Conservation (phyloP, 1,140 invertebrate genomes). For the Musca vetustissima region DNA sequence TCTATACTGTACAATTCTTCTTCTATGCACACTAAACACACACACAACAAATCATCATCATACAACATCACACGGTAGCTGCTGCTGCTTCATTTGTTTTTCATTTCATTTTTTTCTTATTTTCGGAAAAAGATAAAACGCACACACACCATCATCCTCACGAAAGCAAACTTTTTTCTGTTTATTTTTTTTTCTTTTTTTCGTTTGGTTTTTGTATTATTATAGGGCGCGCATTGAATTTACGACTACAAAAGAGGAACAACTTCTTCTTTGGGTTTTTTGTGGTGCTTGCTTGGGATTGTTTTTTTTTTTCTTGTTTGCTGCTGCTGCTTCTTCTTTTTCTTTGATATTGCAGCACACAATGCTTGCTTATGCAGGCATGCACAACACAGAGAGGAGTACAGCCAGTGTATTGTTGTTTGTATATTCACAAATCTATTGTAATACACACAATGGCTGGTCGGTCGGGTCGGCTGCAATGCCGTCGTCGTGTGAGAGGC, state of each 20-base stretch:
- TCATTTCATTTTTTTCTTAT: not conserved
- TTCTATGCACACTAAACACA: no score
- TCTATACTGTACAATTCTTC: no score
- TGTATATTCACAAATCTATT: not conserved
- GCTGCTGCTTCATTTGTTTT: not conserved
- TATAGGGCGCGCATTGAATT: slow-evolving; percentile 21
- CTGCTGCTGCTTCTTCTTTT: slow-evolving; percentile 3
- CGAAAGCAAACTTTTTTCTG: slow-evolving; percentile 16
- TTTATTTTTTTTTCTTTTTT: not conserved
- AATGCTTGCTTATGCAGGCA: no score
- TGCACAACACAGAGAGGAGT: no score
- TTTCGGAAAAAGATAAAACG: not conserved
- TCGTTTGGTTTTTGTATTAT: slow-evolving; percentile 8
- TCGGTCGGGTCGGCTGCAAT: no score
- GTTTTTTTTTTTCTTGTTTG: slow-evolving; percentile 6
- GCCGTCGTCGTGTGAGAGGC: no score
- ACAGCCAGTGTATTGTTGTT: no score
- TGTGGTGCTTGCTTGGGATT: slow-evolving; percentile 1
- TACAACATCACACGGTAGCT: not conserved
- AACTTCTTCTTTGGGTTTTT: slow-evolving; percentile 21
- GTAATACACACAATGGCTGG: not conserved
- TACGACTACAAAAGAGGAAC: slow-evolving; percentile 1
- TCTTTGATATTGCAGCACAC: no score
- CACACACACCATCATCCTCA: slow-evolving; percentile 1
- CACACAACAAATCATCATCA: no score